Evolutionary conservation across 2,888 invertebrate species (phyloP), one percentile per base, ranked within the genome.

Genomic region (Drosophila quasianomalipes): DNA sequence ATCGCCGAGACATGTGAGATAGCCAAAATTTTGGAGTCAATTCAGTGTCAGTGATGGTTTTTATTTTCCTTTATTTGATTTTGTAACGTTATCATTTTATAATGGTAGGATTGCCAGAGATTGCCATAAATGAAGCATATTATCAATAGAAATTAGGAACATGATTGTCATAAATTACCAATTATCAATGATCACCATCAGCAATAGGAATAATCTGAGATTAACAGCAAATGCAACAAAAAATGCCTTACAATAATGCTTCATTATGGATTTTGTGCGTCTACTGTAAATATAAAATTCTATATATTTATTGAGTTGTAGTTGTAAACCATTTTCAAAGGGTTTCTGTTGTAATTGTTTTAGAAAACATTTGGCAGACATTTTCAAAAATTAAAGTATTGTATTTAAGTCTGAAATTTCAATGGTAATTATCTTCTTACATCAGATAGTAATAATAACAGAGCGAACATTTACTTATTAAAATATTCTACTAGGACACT

Each of bases 1-100:
- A 91, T 93, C 93, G 89, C 93, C 93, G 86, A 93, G 93, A 93
- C 93, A 93, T 93, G 93, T 93, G 93, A 93, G 93, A 93, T 93
- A 93, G 93, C 93, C 93, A 91, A 93, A 92, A 93, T 93, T 93
- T 93, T 93, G 93, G 93, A 93, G 92, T 93, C 93, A 92, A 92
- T 93, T 94, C 93, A 93, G 93, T 93, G 93, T 93, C 93, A 93
- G 93, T 93, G 93, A 92, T 92, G 92, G 92, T 93, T 91, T 92
- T 93, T 94, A 94, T 94, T 93, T 95, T 94, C 92, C 93, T 93
- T 93, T 92, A 94, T 94, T 94, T 93, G 94, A 94, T 94, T 94
- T 87, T 71, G 55, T 60, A 52, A 51, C 54, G 22, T 83, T 79
- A 73, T 94, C 82, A 86, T 89, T 93, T 89, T 81, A 77, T 72